A percentile compares a stretch with the other conserved stretches of the same genome.
Conservation (phyloP, 1,140 invertebrate species). For the Globodera rostochiensis region DNA sequence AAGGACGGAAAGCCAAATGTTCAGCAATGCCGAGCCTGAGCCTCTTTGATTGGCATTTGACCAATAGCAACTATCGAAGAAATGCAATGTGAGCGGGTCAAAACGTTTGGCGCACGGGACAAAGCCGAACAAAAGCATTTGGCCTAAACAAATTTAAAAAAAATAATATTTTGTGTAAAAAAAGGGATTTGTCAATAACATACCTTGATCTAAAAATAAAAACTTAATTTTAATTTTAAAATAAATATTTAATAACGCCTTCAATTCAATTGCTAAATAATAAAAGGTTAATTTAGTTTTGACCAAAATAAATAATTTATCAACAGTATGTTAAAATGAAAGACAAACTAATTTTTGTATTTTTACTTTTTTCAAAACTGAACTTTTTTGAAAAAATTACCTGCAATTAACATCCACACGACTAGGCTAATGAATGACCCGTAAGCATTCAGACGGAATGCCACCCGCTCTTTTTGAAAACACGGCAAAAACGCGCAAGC, state of each 20-base stretch:
- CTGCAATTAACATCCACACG: background rate
- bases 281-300: too few species aligned
- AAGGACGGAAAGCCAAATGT: slow-evolving; percentile 1
- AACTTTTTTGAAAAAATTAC: background rate
- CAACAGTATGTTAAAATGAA: too few species aligned
- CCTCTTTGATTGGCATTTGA: background rate
- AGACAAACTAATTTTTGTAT: too few species aligned
- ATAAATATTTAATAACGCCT: background rate
- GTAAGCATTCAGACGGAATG: background rate
- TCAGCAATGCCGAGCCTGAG: background rate
- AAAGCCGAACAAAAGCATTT: slow-evolving; percentile 1
- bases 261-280: too few species aligned
- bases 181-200: background rate
- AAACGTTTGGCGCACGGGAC: background rate
- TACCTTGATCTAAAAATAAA: background rate
- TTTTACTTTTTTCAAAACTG: background rate
- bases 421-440: background rate
- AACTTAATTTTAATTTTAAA: background rate
- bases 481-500: background rate
- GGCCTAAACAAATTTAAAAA: background rate
- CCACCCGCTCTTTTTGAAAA: background rate
- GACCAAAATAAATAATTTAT: too few species aligned
- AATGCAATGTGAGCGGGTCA: background rate
- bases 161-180: background rate
- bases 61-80: slow-evolving; percentile 13